Base-by-base conservation (phyloP, 2,888 invertebrate genomes). In the Orchestes rusci region DNA sequence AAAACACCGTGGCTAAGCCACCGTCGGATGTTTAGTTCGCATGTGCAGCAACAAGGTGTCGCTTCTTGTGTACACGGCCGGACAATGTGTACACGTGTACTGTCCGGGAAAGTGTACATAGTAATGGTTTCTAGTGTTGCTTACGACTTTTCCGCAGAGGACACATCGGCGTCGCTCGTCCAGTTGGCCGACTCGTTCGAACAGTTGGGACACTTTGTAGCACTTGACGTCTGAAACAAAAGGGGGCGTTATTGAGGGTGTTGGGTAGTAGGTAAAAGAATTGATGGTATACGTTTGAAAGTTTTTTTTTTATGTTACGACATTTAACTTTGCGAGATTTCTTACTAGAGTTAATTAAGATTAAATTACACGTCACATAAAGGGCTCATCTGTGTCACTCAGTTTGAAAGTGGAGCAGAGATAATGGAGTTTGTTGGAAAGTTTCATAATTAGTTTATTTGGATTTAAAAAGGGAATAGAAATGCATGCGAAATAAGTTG, bases 81-180 rank as follows among this genome's bases (percentile, higher is more conserved):
- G 74, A 63, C 76, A 76, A 59, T 73, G 70, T 52, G 71, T 64
- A 63, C 76, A 75, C 56, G 74, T 70, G 59, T 75, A 75, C 58
- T 74, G 73, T 53, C 75, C 76, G 53, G 75, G 75, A 59, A 74
- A 75, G 64, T 76, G 75, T 54, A 76, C 76, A 64, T 75, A 75
- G 67, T 75, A 76, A 63, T 76, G 76, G 66, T 76, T 76, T 56
- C 76, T 70, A 50, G 75, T 74, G 65, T 76, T 75, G 67, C 75
- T 74, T 56, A 76, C 76, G 59, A 75, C 72, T 69, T 76, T 76
- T 58, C 76, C 75, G 66, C 76, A 76, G 61, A 75, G 67, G 56
- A 73, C 71, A 66, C 76, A 76, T 57, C 74, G 67, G 61, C 73
- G 68, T 63, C 73, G 65, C 65, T 75, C 75, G 66, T 75, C 75